Evolutionary conservation across 2,113 vertebrate genomes (phyloP), one percentile per base, ranked within the genome.

Genomic region (Kryptolebias marmoratus): DNA sequence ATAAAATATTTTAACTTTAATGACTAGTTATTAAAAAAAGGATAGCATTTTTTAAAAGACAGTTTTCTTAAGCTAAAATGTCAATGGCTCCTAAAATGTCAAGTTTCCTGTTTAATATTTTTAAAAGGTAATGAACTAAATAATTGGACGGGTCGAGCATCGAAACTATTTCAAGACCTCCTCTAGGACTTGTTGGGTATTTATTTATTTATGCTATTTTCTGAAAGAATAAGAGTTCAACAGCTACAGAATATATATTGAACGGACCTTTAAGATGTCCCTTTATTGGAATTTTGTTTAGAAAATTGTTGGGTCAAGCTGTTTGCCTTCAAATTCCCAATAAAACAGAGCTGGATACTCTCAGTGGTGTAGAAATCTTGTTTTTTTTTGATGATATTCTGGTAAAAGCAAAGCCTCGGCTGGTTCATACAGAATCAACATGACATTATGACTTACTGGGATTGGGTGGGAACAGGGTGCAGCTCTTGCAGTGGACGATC

Each of bases 401-500:
- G 15, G 3, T 18, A 16, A 50, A 50, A 50, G 48, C 5, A 3
- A 50, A 50, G 48, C 15, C 50, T 27, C 2, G 2, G 8, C n/a
- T 61, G 58, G 39, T 14, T 36, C 6, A 45, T 16, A 45, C 3
- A 59, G 57, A 53, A 73, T 67, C 53, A 59, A 39, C 18, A 42
- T 64, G 39, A 52, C 13, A 53, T 68, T 55, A 9, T 56, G 70
- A 94, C 87, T 96, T 95, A 99, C 96, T 97, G 85, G 96, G 96
- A 89, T 98, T 98, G 5, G 97, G 95, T 3, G 97, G 97, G 78
- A 99, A 99, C 69, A 98, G 95, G 0, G 96, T 99, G 92, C 97
- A 99, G 93, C 91, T 98, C 88, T 97, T 97, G 95, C 96, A 98
- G 91, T 99, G 97, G 82, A 99, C 97, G 88, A 99, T 98, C 93